These are phyloP conservation scores for Echinops telfairi DNA, from an alignment of 2,113 vertebrate species.

Conservation along the genomic window DNA sequence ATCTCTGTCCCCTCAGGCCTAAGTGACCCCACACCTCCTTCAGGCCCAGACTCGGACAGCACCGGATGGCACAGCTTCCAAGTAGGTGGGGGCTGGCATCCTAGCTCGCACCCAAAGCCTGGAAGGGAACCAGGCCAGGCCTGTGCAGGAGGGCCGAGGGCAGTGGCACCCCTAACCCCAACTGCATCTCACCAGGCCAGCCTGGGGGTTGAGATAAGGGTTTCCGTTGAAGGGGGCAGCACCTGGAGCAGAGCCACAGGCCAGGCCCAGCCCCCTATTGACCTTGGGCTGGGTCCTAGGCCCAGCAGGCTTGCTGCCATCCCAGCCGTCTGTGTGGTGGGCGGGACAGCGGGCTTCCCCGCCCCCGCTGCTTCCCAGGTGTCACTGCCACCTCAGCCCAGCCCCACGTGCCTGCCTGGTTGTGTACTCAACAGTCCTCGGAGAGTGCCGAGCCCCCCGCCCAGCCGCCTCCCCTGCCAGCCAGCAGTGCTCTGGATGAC, in stretches of 20 bases:
- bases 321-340: no score
- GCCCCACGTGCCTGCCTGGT: neutral
- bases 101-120: neutral
- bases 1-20: conserved; percentile 87
- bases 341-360: no score
- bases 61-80: conserved; percentile 94
- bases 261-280: neutral
- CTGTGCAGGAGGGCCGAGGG: neutral
- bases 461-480: conserved; percentile 71
- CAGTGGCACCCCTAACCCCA: neutral
- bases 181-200: neutral
- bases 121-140: neutral
- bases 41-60: conserved; percentile 87
- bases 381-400: neutral
- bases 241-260: neutral
- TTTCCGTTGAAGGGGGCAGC: neutral
- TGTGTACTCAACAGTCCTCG: conserved; percentile 86
- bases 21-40: conserved; percentile 89
- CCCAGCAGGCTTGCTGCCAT: no score
- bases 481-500: conserved; percentile 92
- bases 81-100: conserved; percentile 83
- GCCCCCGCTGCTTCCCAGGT: neutral
- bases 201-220: neutral
- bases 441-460: conserved; percentile 85
- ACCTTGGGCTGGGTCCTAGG: no score